These are phyloP conservation scores for Andrena marginata DNA, from an alignment of 2,888 invertebrate species.

Conservation along the genomic window DNA sequence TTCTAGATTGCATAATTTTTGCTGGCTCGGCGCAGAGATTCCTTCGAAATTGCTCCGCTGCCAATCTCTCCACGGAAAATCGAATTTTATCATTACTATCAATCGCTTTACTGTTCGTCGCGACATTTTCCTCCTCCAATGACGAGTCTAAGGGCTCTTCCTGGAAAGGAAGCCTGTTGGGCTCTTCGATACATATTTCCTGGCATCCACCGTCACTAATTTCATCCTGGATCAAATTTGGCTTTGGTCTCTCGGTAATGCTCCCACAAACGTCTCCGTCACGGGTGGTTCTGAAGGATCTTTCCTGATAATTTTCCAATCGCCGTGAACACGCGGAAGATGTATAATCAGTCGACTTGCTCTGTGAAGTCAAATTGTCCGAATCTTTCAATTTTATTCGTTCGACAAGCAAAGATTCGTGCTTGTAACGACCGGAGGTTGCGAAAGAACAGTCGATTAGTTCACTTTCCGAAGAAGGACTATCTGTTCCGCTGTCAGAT, in stretches of 20 bases:
- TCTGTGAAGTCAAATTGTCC: neutral
- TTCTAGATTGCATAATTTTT: slow-evolving; percentile 38
- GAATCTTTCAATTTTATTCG: neutral
- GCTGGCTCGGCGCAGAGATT: slow-evolving; percentile 25
- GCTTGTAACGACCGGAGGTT: neutral
- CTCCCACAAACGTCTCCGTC: neutral
- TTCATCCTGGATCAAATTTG: slow-evolving; percentile 3
- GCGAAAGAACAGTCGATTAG: neutral
- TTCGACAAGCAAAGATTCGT: neutral
- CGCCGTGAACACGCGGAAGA: neutral
- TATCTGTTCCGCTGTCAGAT: neutral
- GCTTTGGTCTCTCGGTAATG: neutral
- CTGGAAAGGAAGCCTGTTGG: neutral
- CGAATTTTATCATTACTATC: slow-evolving; percentile 16
- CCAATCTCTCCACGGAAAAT: slow-evolving; percentile 47
- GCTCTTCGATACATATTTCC: neutral
- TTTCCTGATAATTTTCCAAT: neutral
- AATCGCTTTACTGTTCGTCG: neutral
- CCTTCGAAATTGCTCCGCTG: slow-evolving; percentile 50
- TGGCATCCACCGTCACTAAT: slow-evolving; percentile 20
- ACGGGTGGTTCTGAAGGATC: neutral
- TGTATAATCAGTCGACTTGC: neutral
- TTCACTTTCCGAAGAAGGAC: neutral
- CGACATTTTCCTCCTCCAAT: neutral
- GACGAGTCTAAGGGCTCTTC: neutral